Percentiles rank a stretch among this genome's conserved stretches.
These are phyloP conservation scores for Chaunax sp. DNA, from an alignment of 2,797 vertebrate genomes.

Conservation along the genomic window DNA sequence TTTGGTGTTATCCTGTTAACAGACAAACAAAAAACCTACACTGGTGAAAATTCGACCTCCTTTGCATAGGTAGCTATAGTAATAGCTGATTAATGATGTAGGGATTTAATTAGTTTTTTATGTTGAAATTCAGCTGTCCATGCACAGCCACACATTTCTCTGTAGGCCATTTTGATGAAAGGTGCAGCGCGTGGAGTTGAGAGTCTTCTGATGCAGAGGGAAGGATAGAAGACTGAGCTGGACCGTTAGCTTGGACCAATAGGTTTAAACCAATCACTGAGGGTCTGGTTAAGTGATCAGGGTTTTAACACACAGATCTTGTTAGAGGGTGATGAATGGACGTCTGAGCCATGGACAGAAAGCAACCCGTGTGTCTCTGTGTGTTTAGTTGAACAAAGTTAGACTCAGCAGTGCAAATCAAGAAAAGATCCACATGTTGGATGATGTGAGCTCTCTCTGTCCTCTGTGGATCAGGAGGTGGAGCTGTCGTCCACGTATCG, in stretches of 20 bases:
- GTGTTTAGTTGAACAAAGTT: conserved; percentile 65
- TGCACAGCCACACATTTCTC: background rate
- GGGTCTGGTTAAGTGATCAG: conserved; percentile 64
- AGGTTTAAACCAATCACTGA: conserved; percentile 60
- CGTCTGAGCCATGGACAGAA: conserved; percentile 20
- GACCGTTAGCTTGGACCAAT: background rate
- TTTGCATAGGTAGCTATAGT: no score
- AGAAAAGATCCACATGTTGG: conserved; percentile 56
- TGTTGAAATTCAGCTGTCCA: conserved; percentile 2
- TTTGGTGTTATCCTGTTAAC: no score
- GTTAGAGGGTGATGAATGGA: conserved; percentile 71
- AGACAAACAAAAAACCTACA: no score
- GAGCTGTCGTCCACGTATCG: no score
- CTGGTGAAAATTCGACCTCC: no score
- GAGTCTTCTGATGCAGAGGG: background rate
- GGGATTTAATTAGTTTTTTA: background rate
- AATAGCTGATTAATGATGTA: background rate
- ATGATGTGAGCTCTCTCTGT: background rate
- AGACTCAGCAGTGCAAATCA: conserved; percentile 59
- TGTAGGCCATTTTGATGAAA: background rate
- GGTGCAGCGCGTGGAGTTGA: background rate
- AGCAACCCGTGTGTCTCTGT: background rate
- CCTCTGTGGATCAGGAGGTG: background rate
- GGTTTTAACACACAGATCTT: conserved; percentile 67
- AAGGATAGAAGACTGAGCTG: background rate